Base-by-base conservation (phyloP, 35 echinoderm and acorn worm species). In the Strongylocentrotus purpuratus region DNA sequence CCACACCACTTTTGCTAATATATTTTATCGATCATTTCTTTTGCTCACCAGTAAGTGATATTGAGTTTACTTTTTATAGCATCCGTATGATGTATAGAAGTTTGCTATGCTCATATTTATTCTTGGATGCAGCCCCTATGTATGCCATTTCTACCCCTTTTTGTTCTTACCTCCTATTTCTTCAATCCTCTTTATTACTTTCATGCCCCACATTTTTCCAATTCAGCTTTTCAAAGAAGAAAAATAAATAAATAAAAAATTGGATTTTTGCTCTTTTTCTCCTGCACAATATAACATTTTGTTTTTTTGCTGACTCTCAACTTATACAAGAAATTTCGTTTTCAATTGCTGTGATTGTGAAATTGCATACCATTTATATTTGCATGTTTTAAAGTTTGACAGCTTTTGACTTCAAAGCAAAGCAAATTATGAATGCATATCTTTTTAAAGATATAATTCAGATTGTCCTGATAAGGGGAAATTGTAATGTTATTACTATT, bases 1-100 rank as follows among this genome's bases (percentile, higher is more conserved):
- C 65, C 65, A 12, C 22, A 41, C 90, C 55, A 87, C 55, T 78
- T 46, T 86, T 78, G 17, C 50, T 17, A 28, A 48, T 90, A 8
- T 31, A 18, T 78, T 92, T 61, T 90, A 10, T 25, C 31, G 14
- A 94, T 31, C 28, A 65, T 31, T 32, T 18, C 47, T 91, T 91
- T 31, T 33, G 60, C 47, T 95, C 46, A 33, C 89, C 33, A 32
- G 50, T 48, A 46, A 92, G 33, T 92, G 4, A 58, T 91, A 95
- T 91, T 41, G 33, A 11, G 50, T 50, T 33, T 18, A 90, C 7
- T 58, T 65, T 70, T 22, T 33, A 20, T 94, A 9, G 46, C 46
- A 33, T 50, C 46, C 9, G 4, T 55, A 94, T 33, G 31, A 17
- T 22, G 15, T 25, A 4, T 78, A 78, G 65, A 78, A 78, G 20